A percentile compares a stretch with the other conserved stretches of the same genome.
These are phyloP conservation scores for Rhinopomastus cyanomelas DNA, from an alignment of 2,113 vertebrate species.

Conservation along the genomic window DNA sequence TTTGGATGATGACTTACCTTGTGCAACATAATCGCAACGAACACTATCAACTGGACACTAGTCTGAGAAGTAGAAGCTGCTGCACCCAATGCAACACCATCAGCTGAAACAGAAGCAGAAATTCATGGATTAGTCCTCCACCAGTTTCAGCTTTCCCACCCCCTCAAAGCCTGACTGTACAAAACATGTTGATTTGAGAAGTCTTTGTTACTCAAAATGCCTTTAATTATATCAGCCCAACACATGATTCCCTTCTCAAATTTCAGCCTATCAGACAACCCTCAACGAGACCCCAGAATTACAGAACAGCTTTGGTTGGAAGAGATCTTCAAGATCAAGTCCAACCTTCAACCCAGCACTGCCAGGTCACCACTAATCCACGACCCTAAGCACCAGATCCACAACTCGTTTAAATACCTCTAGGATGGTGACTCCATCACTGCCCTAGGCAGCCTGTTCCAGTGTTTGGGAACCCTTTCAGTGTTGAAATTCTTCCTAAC, in stretches of 20 bases:
- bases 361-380: too few relatives aligned
- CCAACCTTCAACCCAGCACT: too few relatives aligned
- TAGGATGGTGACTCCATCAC: too few relatives aligned
- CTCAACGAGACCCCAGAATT: not conserved
- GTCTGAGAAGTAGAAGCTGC: conserved; percentile 98
- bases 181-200: not conserved
- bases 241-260: not conserved
- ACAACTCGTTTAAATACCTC: too few relatives aligned
- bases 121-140: not conserved
- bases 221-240: not conserved
- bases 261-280: not conserved
- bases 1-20: conserved; percentile 82
- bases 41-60: conserved; percentile 97
- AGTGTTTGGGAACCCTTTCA: too few relatives aligned
- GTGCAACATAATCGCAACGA: conserved; percentile 98
- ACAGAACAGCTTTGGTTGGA: too few relatives aligned
- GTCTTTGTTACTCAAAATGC: not conserved
- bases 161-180: not conserved
- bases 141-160: not conserved
- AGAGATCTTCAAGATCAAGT: too few relatives aligned
- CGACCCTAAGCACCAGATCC: too few relatives aligned
- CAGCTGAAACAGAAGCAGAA: conserved; percentile 77
- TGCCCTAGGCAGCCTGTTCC: too few relatives aligned
- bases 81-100: conserved; percentile 95
- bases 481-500: too few relatives aligned